Base-by-base conservation (phyloP, 2,113 vertebrate species). In the Centropristis striata region DNA sequence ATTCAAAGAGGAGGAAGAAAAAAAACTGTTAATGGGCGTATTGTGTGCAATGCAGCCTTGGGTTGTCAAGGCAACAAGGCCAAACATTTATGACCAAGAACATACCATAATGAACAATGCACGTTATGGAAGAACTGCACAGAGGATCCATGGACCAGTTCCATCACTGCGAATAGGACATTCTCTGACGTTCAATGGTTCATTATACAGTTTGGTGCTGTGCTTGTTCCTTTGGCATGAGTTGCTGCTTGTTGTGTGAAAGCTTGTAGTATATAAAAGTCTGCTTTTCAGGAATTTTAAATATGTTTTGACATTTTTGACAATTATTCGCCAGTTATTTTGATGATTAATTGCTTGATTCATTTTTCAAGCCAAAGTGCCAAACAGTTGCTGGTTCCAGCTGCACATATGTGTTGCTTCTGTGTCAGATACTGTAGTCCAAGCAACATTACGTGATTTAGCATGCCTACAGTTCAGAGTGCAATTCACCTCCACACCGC, bases 71-170 rank as follows among this genome's bases (percentile, higher is more conserved):
- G 90, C 83, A 89, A 91, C 90, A 28, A 84, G 81, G 76, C 82
- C 87, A 92, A 93, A 93, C 90, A 91, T 84, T 85, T 84, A 82
- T 83, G 80, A 75, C 81, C 46, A 70, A 74, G 86, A 84, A 79
- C 91, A 86, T 92, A 89, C 90, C 78, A 88, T 89, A 89, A 90
- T 86, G 87, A 91, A 94, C 92, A 94, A 87, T 91, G 75, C 76
- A 53, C 16, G 68, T 86, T 85, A 78, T 88, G 84, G 86, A 81
- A 78, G 84, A 63, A 44, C 53, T 58, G 86, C 85, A 90, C 85
- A 90, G 84, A 91, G 88, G 83, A 79, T 64, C 68, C 50, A 73
- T 89, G 75, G 85, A 77, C 49, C 60, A 41, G 67, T 79, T 73
- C 82, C 28, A n/a, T 73, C 75, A 23, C 79, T 73, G 70, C 53